Percentiles rank a stretch among this genome's conserved stretches.
phyloP scores from a whole-genome alignment of 2,888 invertebrate genomes.

The Heliconius ethilla region DNA sequence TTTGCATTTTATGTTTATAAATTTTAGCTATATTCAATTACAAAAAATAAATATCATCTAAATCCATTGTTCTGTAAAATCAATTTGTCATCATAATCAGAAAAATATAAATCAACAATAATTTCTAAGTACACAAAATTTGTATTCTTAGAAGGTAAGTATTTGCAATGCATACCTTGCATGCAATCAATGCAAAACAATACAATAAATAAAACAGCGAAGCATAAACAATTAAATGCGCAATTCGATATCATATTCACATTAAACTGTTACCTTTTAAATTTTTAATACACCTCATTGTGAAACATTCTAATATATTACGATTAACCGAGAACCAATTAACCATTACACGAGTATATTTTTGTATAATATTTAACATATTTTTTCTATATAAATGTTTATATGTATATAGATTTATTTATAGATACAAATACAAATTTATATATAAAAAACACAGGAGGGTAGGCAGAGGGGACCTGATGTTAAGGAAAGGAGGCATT shows the following conservation, averaged over 20 bases:
- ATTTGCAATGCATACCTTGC: neutral
- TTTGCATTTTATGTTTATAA: neutral
- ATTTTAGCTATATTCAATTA: neutral
- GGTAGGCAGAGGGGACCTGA: too few species aligned
- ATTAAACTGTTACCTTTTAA: slow-evolving; percentile 1
- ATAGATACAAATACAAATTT: too few species aligned
- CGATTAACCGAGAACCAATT: too few species aligned
- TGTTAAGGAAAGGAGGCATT: too few species aligned
- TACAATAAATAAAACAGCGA: neutral
- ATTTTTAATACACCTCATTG: neutral
- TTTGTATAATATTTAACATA: too few species aligned
- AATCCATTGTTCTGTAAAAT: neutral
- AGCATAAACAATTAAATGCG: neutral
- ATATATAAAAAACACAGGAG: too few species aligned
- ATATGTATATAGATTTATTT: too few species aligned
- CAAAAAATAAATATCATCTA: neutral
- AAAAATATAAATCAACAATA: neutral
- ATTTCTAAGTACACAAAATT: neutral
- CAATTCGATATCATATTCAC: neutral
- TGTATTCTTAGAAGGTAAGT: neutral
- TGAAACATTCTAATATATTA: neutral
- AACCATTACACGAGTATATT: too few species aligned
- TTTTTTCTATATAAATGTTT: too few species aligned
- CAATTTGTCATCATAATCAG: neutral
- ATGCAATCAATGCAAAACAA: neutral